phyloP scores from a whole-genome alignment of 1,140 invertebrate species.

The Hyles euphorbiae region DNA sequence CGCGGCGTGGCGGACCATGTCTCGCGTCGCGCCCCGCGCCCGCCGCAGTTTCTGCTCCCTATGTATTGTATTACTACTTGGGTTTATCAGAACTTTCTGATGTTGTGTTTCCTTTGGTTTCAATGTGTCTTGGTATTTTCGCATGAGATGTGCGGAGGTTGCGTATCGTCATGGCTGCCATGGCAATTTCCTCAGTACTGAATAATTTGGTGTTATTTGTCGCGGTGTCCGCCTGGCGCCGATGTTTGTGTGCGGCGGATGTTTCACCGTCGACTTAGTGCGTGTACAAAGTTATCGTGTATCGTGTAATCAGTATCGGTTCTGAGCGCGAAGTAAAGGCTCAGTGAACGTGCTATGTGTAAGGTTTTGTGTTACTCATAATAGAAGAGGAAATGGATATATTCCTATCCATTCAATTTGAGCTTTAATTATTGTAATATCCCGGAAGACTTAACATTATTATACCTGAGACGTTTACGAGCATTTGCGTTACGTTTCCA shows the following conservation, averaged over 20 bases:
- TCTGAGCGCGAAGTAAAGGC: conserved; percentile 39
- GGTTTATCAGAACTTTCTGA: too few species aligned
- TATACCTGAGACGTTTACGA: conserved; percentile 24
- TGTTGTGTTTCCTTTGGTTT: too few species aligned
- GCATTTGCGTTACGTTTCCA: conserved; percentile 34
- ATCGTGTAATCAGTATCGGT: conserved; percentile 31
- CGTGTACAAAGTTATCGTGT: conserved; percentile 33
- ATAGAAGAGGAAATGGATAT: conserved; percentile 36
- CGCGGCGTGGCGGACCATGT: conserved; percentile 20
- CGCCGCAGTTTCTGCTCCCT: too few species aligned
- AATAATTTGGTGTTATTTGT: too few species aligned
- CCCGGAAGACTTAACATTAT: conserved; percentile 41
- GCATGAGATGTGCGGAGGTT: too few species aligned
- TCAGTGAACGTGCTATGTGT: conserved; percentile 34
- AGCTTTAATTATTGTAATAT: conserved; percentile 72
- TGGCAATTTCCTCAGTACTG: too few species aligned
- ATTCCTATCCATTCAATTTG: conserved; percentile 56
- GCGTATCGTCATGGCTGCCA: too few species aligned
- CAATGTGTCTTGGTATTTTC: too few species aligned
- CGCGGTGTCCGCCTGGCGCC: neutral
- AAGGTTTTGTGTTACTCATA: conserved; percentile 41
- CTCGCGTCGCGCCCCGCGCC: conserved; percentile 4
- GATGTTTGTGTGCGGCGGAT: conserved; percentile 11
- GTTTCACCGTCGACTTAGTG: conserved; percentile 24
- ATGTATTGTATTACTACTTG: too few species aligned